Percentiles rank a stretch among this genome's conserved stretches.
Conservation (phyloP, 2,888 invertebrate species). For the Thymelicus lineola region DNA sequence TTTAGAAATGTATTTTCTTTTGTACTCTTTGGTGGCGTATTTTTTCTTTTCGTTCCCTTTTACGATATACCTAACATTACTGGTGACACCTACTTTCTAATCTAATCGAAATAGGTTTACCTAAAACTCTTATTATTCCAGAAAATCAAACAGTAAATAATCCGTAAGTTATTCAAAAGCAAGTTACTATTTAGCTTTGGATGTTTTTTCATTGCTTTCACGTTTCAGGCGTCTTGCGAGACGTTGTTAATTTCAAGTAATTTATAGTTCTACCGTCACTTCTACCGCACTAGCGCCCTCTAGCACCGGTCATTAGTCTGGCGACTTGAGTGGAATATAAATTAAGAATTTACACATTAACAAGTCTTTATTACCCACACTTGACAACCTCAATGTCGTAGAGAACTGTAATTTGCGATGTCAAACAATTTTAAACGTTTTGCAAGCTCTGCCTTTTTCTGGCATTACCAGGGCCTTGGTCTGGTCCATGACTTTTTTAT, state of each 20-base stretch:
- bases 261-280: conserved; percentile 19
- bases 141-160: neutral
- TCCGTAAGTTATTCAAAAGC: neutral
- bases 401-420: neutral
- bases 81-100: too few relatives aligned
- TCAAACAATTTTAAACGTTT: neutral
- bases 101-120: too few relatives aligned
- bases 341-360: conserved; percentile 18
- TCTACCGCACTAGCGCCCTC: conserved; percentile 3
- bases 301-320: conserved; percentile 15
- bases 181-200: neutral
- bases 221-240: neutral
- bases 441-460: too few relatives aligned
- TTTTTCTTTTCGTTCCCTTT: too few relatives aligned
- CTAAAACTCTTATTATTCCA: too few relatives aligned
- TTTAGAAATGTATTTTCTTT: too few relatives aligned
- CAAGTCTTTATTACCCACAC: neutral
- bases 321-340: conserved; percentile 21
- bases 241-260: conserved; percentile 21
- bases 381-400: neutral
- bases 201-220: conserved; percentile 10
- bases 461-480: too few relatives aligned
- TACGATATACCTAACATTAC: too few relatives aligned
- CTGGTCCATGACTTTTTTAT: too few relatives aligned
- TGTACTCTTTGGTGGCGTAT: too few relatives aligned